A percentile compares a stretch with the other conserved stretches of the same genome.
These are phyloP conservation scores for Buceros bicornis DNA, from an alignment of 2,797 vertebrate species.

Conservation along the genomic window DNA sequence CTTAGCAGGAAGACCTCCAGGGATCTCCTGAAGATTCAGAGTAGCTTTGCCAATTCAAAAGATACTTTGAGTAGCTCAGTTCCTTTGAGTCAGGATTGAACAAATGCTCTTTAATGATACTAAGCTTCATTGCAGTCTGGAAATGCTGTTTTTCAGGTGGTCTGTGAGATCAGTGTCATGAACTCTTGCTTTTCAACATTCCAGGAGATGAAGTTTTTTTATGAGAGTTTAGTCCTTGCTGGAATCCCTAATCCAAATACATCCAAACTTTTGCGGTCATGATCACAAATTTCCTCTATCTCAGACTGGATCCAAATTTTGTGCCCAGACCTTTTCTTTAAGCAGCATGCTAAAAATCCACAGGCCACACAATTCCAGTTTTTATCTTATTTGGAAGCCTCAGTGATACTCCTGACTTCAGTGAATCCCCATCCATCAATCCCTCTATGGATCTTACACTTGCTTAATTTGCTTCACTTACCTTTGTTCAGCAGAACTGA, in stretches of 20 bases:
- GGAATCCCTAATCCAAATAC: not conserved
- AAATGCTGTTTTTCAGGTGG: not conserved
- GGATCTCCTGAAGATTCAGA: not conserved
- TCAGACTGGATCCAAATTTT: not conserved
- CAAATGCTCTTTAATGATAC: not conserved
- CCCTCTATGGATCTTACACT: not conserved
- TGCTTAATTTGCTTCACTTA: slow-evolving; percentile 10
- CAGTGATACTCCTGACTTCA: not conserved
- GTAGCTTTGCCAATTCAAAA: not conserved
- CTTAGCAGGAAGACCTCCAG: not conserved
- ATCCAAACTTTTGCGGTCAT: not conserved
- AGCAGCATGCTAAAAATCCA: not conserved
- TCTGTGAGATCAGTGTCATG: not conserved
- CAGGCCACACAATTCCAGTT: not conserved
- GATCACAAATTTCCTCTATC: not conserved
- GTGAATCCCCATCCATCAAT: not conserved
- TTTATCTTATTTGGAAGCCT: not conserved
- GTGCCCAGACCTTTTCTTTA: not conserved
- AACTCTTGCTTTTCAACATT: not conserved
- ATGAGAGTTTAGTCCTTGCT: not conserved
- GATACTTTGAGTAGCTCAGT: not conserved
- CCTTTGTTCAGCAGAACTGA: not conserved
- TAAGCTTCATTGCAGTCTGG: not conserved
- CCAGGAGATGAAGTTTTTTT: not conserved
- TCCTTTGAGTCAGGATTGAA: not conserved